Percentiles rank a stretch among this genome's conserved stretches.
Conservation (phyloP, 30 jellyfish, hydroid and myxozoan species). For the Hydractinia echinata region DNA sequence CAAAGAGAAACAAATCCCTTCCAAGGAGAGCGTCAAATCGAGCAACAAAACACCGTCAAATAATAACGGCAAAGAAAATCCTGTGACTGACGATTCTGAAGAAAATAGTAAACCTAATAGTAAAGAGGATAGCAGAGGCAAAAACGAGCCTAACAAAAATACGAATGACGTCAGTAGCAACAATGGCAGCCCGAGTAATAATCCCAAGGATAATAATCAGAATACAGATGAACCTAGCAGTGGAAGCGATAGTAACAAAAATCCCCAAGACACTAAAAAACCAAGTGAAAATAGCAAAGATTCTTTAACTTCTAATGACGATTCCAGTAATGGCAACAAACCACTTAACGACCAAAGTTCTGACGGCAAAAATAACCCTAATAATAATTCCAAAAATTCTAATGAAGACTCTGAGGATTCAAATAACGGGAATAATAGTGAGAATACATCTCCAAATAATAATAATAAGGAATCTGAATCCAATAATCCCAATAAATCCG, state of each 20-base stretch:
- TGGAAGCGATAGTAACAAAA: not conserved
- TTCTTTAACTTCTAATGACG: not conserved
- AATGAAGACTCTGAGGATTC: not conserved
- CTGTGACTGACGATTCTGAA: not conserved
- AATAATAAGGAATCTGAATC: not conserved
- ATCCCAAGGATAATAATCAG: not conserved
- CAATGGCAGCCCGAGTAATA: not conserved
- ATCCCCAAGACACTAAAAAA: not conserved
- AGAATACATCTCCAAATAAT: not conserved
- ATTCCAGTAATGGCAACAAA: slow-evolving; percentile 1
- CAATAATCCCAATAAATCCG: not conserved
- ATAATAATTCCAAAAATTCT: not conserved
- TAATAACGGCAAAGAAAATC: not conserved
- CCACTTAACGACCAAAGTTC: not conserved
- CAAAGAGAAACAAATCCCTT: not conserved
- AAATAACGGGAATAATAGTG: not conserved
- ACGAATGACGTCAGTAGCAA: not conserved
- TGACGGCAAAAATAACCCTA: not conserved
- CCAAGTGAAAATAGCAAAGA: slow-evolving; percentile 5
- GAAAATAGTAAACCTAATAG: not conserved
- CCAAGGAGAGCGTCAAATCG: not conserved
- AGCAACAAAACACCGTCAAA: not conserved
- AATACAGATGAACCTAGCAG: not conserved
- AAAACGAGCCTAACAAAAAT: too few relatives aligned
- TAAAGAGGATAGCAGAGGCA: not conserved